Evolutionary conservation across 2,113 vertebrate species (phyloP), one percentile per base, ranked within the genome.

Genomic region (Hystrix brachyura): DNA sequence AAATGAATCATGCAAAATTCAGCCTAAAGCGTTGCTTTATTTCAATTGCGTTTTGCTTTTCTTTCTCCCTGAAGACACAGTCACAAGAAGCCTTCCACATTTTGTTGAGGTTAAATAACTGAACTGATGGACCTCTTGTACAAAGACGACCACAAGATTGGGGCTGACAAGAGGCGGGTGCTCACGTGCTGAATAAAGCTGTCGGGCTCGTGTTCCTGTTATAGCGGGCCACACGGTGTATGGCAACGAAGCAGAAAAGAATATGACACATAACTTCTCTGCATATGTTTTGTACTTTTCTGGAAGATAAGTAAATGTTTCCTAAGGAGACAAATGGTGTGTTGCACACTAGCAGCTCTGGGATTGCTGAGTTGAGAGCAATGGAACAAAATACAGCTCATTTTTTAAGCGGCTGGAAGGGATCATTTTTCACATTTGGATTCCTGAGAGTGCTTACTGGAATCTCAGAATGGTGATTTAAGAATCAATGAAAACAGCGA

Each of bases 371-470:
- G n/a, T 27, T 69, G 34, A 92, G 51, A 83, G 62, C 19, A 7
- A 18, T 11, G 23, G 34, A 94, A 90, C 17, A 81, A 85, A 87
- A 74, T 53, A 53, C 18, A 71, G 25, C 43, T 96, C 2, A 43
- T 55, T 87, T 93, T 60, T 55, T 43, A 83, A 62, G 64, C 91
- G 64, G n/a, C 48, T 91, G 32, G 76, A 79, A 95, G 29, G 72
- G 62, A 17, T 90, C n/a, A 80, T 86, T 95, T 92, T 91, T 86
- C 29, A 93, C 86, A 74, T 76, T 81, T 19, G 19, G 65, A 48
- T 86, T 94, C 82, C 51, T 79, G n/a, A 82, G 88, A 89, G 34
- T 69, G 32, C 46, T 95, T 91, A 64, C 64, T 78, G 62, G 23
- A 55, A 18, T 90, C 79, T 71, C 23, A 94, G 64, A 64, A 92